phyloP scores from a whole-genome alignment of 2,797 vertebrate species.

The Hipposideros larvatus region DNA sequence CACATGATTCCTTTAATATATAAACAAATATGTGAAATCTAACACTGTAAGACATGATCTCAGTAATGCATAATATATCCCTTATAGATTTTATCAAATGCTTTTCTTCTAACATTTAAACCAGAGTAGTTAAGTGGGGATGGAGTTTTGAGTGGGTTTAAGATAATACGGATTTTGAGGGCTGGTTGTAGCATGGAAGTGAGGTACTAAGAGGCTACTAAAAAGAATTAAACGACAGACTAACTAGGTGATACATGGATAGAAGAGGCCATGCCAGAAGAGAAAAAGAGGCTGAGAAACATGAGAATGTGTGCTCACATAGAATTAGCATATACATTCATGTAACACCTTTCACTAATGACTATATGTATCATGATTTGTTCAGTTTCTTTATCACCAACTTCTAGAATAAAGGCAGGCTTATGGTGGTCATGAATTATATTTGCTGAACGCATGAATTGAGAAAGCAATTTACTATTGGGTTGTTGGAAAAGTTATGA shows the following conservation, averaged over 20 bases:
- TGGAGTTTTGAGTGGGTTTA: not conserved
- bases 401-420: not conserved
- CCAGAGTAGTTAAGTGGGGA: not conserved
- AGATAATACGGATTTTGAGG: not conserved
- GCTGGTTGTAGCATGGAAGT: not conserved
- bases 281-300: not conserved
- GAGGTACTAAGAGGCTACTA: not conserved
- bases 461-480: not conserved
- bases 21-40: not conserved
- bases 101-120: not conserved
- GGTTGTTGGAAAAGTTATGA: too few species aligned
- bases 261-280: not conserved
- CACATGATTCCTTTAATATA: not conserved
- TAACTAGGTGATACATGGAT: fast-evolving
- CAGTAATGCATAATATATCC: not conserved
- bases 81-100: not conserved
- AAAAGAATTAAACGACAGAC: not conserved
- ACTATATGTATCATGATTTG: not conserved
- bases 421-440: not conserved
- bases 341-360: not conserved
- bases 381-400: not conserved
- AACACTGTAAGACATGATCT: not conserved
- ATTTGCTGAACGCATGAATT: not conserved
- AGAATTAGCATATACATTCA: not conserved
- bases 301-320: not conserved